These are phyloP conservation scores for Romanogobio albipinnatus DNA, from an alignment of 2,113 vertebrate genomes.

Conservation along the genomic window DNA sequence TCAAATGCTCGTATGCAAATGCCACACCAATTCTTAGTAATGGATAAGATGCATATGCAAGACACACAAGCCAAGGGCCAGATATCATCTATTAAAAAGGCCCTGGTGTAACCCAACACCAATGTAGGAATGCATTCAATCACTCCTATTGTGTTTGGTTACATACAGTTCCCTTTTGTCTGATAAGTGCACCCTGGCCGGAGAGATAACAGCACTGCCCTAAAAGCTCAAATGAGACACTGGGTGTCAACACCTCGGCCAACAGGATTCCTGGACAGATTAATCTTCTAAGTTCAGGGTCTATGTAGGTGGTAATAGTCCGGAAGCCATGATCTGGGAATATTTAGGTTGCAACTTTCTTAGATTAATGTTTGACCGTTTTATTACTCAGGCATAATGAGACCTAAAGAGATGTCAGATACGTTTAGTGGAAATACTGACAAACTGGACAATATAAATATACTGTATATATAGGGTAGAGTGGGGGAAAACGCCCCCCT, in stretches of 20 bases:
- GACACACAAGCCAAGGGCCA: constrained; percentile 53
- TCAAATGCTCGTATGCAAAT: constrained; percentile 64
- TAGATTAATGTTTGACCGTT: constrained; percentile 1
- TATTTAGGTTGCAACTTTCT: neutral
- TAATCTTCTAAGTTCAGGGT: constrained; percentile 52
- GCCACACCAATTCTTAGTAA: constrained; percentile 57
- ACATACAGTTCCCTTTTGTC: constrained; percentile 78
- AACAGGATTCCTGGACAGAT: constrained; percentile 62
- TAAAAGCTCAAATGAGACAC: constrained; percentile 73
- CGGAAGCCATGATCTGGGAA: neutral
- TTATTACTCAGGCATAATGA: neutral
- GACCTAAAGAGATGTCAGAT: neutral
- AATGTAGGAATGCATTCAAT: constrained; percentile 79
- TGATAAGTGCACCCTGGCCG: constrained; percentile 75
- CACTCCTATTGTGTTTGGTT: constrained; percentile 80
- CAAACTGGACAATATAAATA: neutral
- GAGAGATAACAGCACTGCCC: constrained; percentile 74
- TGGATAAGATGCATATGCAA: constrained; percentile 67
- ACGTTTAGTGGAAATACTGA: neutral
- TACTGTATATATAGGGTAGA: too few relatives aligned
- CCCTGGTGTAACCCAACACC: constrained; percentile 75
- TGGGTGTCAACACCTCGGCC: constrained; percentile 68
- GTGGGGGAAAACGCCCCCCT: too few relatives aligned
- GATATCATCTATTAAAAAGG: constrained; percentile 77
- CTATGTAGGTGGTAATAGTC: neutral